Base-by-base conservation (phyloP, 2,888 invertebrate species). In the Cotesia congregata region DNA sequence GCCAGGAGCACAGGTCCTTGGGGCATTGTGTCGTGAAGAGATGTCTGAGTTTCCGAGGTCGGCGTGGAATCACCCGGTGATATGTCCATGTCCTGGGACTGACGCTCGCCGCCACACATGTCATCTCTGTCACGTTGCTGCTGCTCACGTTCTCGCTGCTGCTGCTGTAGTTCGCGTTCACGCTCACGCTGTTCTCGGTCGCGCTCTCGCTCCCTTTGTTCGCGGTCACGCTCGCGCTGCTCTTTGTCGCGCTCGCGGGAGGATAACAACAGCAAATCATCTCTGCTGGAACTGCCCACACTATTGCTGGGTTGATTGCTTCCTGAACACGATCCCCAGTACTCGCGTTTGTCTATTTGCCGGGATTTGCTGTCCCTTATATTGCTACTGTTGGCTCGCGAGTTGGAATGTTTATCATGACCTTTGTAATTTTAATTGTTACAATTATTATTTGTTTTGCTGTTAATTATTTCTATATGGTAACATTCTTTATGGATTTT, bases 1-100 rank as follows among this genome's bases (percentile, higher is more conserved):
- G 94, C 94, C 84, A 94, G 88, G 75, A 94, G 89, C 65, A 94
- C 93, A 30, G 93, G 93, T 81, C 92, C 93, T 90, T 91, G 89
- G 83, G 85, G 91, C 86, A 88, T 88, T 89, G 85, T 90, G 85
- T 88, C 88, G 90, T 94, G 94, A 78, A 87, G 85, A 60, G 87
- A 85, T 40, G 86, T 85, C 67, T 88, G 94, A 81, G 94, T 93
- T 90, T 96, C 96, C 39, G 96, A 96, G 76, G 96, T 94, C 61
- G 96, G 96, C 80, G 96, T 96, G 87, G 96, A 96, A 87, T 96
- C 94, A 83, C 95, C 96, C 15, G 97, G 97, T 78, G 97, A 97
- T 86, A 97, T 97, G 87, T 98, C 97, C 97, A 97, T 97, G 87
- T 97, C 97, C 90, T 97, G 95, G 81, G 92, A 90, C 85, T 91